These are phyloP conservation scores for Meloidogyne hapla DNA, from an alignment of 1,140 invertebrate species.

Conservation along the genomic window DNA sequence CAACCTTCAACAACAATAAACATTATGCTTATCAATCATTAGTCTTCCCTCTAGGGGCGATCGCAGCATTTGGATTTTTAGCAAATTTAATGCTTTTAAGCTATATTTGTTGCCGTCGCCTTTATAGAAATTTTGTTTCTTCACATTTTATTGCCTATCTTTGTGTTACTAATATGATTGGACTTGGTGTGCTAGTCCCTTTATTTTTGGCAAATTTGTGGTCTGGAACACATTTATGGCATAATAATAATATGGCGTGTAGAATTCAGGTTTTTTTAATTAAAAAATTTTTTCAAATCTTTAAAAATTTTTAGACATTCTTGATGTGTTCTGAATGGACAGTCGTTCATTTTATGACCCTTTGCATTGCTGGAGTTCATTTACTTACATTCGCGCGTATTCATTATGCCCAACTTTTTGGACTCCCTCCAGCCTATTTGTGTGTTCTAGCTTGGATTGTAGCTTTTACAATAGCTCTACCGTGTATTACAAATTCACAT, in stretches of 20 bases:
- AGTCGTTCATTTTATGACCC: conserved; percentile 58
- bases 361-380: conserved; percentile 64
- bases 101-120: conserved; percentile 56
- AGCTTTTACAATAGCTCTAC: conserved; percentile 58
- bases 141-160: conserved; percentile 62
- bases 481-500: conserved; percentile 59
- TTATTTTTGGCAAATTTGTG: conserved; percentile 59
- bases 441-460: conserved; percentile 61
- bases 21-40: conserved; percentile 42
- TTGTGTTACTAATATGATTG: conserved; percentile 61
- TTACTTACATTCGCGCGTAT: conserved; percentile 62
- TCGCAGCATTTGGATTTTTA: conserved; percentile 48
- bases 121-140: conserved; percentile 62
- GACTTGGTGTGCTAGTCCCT: conserved; percentile 51
- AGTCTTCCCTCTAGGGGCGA: conserved; percentile 32
- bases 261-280: conserved; percentile 55
- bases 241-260: conserved; percentile 54
- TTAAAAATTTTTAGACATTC: conserved; percentile 53
- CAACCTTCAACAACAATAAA: conserved; percentile 34
- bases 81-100: conserved; percentile 48
- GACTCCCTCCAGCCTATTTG: conserved; percentile 43
- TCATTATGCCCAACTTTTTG: conserved; percentile 63
- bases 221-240: conserved; percentile 57
- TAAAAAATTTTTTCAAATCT: background rate
- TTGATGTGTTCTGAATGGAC: conserved; percentile 62